Conservation (phyloP, 2,797 vertebrate species). For the Sebastiscus albofasciatus region DNA sequence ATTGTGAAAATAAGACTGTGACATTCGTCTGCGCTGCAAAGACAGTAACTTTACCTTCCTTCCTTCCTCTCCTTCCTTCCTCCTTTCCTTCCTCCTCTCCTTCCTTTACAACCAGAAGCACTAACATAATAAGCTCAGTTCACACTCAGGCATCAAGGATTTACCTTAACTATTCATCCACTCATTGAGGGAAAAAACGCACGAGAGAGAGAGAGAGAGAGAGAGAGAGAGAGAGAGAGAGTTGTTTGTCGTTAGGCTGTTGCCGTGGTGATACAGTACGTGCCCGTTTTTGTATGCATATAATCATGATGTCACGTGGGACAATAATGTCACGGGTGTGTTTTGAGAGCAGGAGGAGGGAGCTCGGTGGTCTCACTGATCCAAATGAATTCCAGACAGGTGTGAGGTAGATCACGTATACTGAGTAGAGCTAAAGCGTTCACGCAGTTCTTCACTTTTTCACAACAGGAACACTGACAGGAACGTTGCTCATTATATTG, state of each 20-base stretch:
- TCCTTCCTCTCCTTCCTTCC: conserved; percentile 9
- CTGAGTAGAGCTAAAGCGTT: neutral
- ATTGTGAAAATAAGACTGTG: conserved; percentile 65
- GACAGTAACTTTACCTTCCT: conserved; percentile 45
- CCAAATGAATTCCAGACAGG: neutral
- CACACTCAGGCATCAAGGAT: conserved; percentile 75
- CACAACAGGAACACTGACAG: neutral
- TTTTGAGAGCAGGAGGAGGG: conserved; percentile 28
- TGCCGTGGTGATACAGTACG: conserved; percentile 23
- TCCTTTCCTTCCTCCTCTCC: conserved; percentile 10
- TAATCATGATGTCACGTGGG: conserved; percentile 31
- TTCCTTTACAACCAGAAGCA: conserved; percentile 66
- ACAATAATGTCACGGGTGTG: conserved; percentile 33
- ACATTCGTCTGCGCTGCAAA: conserved; percentile 51
- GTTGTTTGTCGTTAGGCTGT: conserved; percentile 15
- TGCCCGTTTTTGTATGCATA: conserved; percentile 23
- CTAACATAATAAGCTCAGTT: conserved; percentile 76
- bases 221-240: neutral
- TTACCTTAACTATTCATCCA: conserved; percentile 58
- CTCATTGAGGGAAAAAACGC: conserved; percentile 29
- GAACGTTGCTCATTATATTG: neutral
- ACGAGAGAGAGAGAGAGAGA: neutral
- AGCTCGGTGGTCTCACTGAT: neutral
- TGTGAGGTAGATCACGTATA: neutral
- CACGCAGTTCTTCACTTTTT: neutral